Base-by-base conservation (phyloP, 2,888 invertebrate genomes). In the Magallana nippona region DNA sequence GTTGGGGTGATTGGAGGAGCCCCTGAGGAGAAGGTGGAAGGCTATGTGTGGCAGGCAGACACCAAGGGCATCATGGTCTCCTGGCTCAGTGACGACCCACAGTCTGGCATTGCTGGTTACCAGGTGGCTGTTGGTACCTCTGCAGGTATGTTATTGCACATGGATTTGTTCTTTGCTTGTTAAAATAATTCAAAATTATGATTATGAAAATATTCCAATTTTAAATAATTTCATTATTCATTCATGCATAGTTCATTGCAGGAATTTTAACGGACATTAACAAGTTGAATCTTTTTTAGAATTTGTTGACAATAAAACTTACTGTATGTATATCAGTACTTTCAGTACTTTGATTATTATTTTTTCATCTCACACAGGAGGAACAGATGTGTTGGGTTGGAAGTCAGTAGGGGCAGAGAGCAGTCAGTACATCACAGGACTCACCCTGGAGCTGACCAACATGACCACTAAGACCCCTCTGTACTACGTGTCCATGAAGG, bases 401-500 rank as follows among this genome's bases (percentile, higher is more conserved):
- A 82, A 27, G 15, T 15, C 78, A n/a, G 62, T 82, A 17, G 79
- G 82, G 44, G n/a, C 56, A 13, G 63, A 71, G 10, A 77, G 79
- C 8, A 82, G 78, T 57, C 62, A 79, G 13, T 89, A 89, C 82
- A 86, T 90, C 10, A 79, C 83, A 63, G 86, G 60, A 8, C 84
- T 90, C 19, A 58, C 79, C 15, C 78, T 86, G 8, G 44, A 79
- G 22, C 78, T 84, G 27, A 86, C 86, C 10, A 79, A 87, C 27
- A 55, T 19, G 1, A 55, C 1, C 13, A 82, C 84, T 10, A 83
- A 82, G 22, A 82, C 78, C 10, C 90, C 90, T 22, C 82, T 89
- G 11, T 91, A 91, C 79, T 91, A 91, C 84, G 90, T 91, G 58
- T 87, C 87, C 2, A 81, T 89, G 11, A 89, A 87, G 77, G 89